Evolutionary conservation across 2,888 invertebrate genomes (phyloP).

Genomic region (Cheilosia soror): DNA sequence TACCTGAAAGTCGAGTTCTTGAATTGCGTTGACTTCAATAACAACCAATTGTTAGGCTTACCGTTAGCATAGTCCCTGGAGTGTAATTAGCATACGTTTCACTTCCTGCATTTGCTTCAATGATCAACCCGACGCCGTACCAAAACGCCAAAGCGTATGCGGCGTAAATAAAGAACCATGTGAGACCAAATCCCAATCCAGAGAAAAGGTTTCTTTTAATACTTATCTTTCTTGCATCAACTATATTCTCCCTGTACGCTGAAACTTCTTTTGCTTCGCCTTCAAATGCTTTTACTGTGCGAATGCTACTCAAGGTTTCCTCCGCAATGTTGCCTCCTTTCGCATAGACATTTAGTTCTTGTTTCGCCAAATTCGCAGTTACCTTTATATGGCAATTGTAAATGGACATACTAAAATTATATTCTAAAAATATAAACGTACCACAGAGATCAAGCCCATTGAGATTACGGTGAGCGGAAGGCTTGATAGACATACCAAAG

Average conservation of each 20-base stretch:
- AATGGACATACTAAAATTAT: background rate
- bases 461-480: conserved; percentile 88
- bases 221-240: conserved; percentile 87
- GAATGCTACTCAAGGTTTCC: conserved; percentile 89
- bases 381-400: conserved; percentile 82
- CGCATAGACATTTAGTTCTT: conserved; percentile 89
- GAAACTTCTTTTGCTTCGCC: conserved; percentile 89
- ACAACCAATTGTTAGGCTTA: conserved; percentile 78
- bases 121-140: conserved; percentile 90
- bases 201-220: conserved; percentile 88
- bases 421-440: conserved; percentile 80
- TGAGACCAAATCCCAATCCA: conserved; percentile 88
- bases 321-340: conserved; percentile 91
- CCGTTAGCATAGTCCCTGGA: conserved; percentile 89
- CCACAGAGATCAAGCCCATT: conserved; percentile 87
- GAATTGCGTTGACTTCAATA: too few relatives aligned
- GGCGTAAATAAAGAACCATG: conserved; percentile 91
- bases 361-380: conserved; percentile 87
- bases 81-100: conserved; percentile 83
- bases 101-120: conserved; percentile 84
- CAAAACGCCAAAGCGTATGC: conserved; percentile 93
- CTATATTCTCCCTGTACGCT: conserved; percentile 87
- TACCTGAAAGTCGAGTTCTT: conserved; percentile 72
- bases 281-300: conserved; percentile 92
- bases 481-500: conserved; percentile 89